Evolutionary conservation across 2,113 vertebrate genomes (phyloP).

Genomic region (Lanius ludovicianus): DNA sequence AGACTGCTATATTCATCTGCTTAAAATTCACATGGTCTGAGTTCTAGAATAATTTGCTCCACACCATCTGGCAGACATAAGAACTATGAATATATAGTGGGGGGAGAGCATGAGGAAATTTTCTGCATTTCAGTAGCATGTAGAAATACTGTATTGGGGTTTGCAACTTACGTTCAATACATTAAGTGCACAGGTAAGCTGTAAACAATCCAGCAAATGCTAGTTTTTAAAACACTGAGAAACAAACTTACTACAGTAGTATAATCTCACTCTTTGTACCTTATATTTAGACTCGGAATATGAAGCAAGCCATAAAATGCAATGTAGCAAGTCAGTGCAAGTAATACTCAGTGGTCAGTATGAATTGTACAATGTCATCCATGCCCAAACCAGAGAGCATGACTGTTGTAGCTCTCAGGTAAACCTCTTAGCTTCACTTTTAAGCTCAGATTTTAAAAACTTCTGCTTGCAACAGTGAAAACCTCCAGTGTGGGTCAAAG

Average conservation of each 20-base stretch:
- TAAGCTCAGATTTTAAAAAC: background rate
- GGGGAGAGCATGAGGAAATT: constrained; percentile 11
- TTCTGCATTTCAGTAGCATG: background rate
- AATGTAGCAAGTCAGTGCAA: background rate
- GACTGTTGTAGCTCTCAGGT: background rate
- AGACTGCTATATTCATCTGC: constrained; percentile 54
- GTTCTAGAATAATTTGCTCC: constrained; percentile 69
- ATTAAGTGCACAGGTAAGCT: constrained; percentile 4
- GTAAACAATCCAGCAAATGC: constrained; percentile 28
- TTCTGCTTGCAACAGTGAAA: background rate
- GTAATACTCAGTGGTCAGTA: background rate
- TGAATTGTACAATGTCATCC: background rate
- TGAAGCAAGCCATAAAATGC: background rate
- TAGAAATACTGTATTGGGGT: constrained; percentile 28
- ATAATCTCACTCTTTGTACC: background rate
- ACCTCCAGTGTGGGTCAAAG: background rate
- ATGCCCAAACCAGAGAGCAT: background rate
- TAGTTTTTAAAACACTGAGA: constrained; percentile 6
- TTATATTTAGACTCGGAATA: background rate
- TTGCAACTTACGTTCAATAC: constrained; percentile 7
- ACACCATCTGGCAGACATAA: constrained; percentile 69
- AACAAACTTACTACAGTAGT: background rate
- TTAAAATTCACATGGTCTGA: constrained; percentile 69
- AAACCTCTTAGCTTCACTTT: background rate
- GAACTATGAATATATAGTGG: background rate